phyloP scores from a whole-genome alignment of 2,113 vertebrate species.

The Colaptes auratus region DNA sequence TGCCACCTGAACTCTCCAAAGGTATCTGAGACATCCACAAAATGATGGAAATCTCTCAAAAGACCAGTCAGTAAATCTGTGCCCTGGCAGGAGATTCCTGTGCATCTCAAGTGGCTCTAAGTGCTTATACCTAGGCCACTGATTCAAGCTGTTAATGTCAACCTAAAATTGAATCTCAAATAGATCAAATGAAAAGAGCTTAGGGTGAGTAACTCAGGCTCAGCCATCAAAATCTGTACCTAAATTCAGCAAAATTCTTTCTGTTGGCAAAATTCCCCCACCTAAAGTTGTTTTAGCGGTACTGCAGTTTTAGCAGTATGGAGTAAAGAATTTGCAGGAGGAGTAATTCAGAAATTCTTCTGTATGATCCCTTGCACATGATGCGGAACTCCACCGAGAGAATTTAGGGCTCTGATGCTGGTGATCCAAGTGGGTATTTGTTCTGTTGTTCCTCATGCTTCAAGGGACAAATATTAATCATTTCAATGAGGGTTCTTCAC shows the following conservation, averaged over 20 bases:
- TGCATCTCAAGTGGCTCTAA: background rate
- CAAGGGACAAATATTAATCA: background rate
- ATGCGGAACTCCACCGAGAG: background rate
- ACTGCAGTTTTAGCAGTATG: background rate
- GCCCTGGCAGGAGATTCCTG: background rate
- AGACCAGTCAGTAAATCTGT: background rate
- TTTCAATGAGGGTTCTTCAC: too few relatives aligned
- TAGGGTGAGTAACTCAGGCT: background rate
- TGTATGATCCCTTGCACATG: background rate
- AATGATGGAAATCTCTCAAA: background rate
- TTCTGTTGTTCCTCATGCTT: background rate
- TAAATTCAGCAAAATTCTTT: background rate
- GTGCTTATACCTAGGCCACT: background rate
- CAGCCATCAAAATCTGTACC: background rate
- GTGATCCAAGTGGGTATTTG: background rate
- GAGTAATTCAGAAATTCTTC: conserved; percentile 1
- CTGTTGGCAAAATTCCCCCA: background rate
- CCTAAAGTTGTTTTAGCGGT: background rate
- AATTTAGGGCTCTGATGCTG: background rate
- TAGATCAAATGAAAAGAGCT: background rate
- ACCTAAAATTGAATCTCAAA: background rate
- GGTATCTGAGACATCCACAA: background rate
- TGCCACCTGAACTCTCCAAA: background rate
- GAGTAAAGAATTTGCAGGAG: background rate
- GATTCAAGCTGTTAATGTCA: background rate